phyloP scores from a whole-genome alignment of 2,888 invertebrate species.

The Hydraecia micacea region DNA sequence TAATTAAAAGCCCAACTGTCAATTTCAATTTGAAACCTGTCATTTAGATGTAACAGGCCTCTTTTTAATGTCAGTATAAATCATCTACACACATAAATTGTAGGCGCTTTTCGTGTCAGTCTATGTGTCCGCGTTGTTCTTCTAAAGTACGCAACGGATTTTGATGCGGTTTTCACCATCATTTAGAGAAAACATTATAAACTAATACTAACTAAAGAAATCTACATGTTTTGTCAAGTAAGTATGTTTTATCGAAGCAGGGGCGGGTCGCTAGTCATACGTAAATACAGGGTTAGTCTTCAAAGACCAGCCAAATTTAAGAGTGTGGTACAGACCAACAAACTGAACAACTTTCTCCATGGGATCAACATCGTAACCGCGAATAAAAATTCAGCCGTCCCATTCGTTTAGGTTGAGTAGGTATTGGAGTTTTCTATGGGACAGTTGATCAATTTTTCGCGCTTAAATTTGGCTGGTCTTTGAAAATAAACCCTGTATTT shows the following conservation, averaged over 20 bases:
- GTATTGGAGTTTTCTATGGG: too few species aligned
- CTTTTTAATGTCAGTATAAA: constrained; percentile 31
- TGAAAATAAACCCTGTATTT: not conserved
- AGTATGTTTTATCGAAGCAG: not conserved
- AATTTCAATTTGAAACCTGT: constrained; percentile 36
- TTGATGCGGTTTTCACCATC: not conserved
- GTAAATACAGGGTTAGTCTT: too few species aligned
- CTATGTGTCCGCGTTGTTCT: not conserved
- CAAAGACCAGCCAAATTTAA: too few species aligned
- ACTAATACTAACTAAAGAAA: too few species aligned
- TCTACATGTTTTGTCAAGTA: not conserved
- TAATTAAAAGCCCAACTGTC: constrained; percentile 23
- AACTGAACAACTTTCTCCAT: too few species aligned
- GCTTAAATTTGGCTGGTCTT: too few species aligned
- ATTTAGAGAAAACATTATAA: too few species aligned
- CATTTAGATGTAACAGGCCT: constrained; percentile 14
- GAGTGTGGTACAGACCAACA: too few species aligned
- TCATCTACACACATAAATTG: not conserved
- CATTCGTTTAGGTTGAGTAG: too few species aligned
- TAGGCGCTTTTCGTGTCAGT: not conserved
- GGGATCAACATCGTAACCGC: too few species aligned
- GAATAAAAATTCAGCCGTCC: too few species aligned
- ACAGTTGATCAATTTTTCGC: too few species aligned
- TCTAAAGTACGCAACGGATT: not conserved
- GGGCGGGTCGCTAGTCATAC: not conserved